Evolutionary conservation across 1,140 invertebrate species (phyloP).

Genomic region (Lamellibrachia luymesi): DNA sequence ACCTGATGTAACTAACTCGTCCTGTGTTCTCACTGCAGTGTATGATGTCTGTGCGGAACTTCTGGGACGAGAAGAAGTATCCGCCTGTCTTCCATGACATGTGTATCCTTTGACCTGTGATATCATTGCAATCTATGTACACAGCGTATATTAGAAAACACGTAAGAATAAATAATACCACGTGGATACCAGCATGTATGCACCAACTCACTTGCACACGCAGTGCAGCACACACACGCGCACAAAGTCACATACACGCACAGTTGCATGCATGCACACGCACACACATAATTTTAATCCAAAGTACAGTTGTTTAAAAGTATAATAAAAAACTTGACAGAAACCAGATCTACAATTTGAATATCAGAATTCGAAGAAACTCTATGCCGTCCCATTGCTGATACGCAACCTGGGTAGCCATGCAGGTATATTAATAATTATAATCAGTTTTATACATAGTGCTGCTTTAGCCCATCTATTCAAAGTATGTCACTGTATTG

Average conservation of each 20-base stretch:
- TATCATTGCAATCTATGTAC: not conserved
- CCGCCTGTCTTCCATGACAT: slow-evolving; percentile 63
- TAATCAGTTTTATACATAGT: not conserved
- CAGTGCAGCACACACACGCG: not conserved
- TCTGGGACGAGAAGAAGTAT: slow-evolving; percentile 55
- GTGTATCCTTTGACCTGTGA: slow-evolving; percentile 54
- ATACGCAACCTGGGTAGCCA: slow-evolving; percentile 52
- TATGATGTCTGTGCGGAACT: slow-evolving; percentile 58
- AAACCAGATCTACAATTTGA: slow-evolving; percentile 53
- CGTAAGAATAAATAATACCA: not conserved
- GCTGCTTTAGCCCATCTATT: not conserved
- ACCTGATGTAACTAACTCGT: not conserved
- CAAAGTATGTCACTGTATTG: not conserved
- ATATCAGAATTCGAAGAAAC: slow-evolving; percentile 55
- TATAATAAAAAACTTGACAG: not conserved
- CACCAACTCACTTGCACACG: not conserved
- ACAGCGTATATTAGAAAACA: not conserved
- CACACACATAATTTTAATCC: not conserved
- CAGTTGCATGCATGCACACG: too few relatives aligned
- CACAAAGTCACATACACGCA: not conserved
- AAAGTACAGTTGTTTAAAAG: not conserved
- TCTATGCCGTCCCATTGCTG: slow-evolving; percentile 65
- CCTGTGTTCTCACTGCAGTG: slow-evolving; percentile 54
- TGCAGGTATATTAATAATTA: slow-evolving; percentile 30
- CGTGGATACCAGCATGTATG: not conserved